phyloP scores from a whole-genome alignment of 2,797 vertebrate species.

The Parauchenoglanis punctatus region DNA sequence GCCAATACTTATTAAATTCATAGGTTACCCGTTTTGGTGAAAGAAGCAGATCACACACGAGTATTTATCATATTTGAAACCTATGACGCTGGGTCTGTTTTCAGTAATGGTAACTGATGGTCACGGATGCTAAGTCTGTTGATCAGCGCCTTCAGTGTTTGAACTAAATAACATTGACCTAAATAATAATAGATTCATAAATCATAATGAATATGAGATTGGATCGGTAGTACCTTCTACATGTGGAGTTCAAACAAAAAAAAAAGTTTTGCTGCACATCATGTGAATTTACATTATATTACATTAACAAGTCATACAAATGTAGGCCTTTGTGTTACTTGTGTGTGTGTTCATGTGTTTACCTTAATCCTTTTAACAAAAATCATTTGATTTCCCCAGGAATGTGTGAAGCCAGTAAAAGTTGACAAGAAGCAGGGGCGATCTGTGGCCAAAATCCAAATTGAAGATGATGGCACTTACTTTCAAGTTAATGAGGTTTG shows the following conservation, averaged over 20 bases:
- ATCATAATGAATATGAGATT: not conserved
- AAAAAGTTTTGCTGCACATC: not conserved
- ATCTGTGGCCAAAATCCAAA: constrained; percentile 87
- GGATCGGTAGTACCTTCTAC: not conserved
- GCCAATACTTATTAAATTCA: not conserved
- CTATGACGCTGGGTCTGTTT: not conserved
- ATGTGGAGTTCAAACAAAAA: not conserved
- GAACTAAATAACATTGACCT: not conserved
- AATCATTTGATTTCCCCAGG: constrained; percentile 68
- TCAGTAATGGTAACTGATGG: not conserved
- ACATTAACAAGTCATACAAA: not conserved
- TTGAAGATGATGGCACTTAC: constrained; percentile 93
- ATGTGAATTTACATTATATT: not conserved
- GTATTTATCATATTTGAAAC: not conserved
- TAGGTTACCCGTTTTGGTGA: not conserved
- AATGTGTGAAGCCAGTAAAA: constrained; percentile 91
- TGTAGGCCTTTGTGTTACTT: too few relatives aligned
- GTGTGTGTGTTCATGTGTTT: not conserved
- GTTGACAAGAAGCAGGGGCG: constrained; percentile 83
- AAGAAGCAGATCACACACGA: not conserved
- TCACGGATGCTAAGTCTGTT: not conserved
- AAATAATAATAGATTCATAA: not conserved
- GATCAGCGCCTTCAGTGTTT: not conserved
- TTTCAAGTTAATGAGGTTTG: constrained; percentile 86
- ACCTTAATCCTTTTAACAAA: not conserved